Evolutionary conservation across 1,140 invertebrate genomes (phyloP).

Genomic region (Cydia fagiglandana): DNA sequence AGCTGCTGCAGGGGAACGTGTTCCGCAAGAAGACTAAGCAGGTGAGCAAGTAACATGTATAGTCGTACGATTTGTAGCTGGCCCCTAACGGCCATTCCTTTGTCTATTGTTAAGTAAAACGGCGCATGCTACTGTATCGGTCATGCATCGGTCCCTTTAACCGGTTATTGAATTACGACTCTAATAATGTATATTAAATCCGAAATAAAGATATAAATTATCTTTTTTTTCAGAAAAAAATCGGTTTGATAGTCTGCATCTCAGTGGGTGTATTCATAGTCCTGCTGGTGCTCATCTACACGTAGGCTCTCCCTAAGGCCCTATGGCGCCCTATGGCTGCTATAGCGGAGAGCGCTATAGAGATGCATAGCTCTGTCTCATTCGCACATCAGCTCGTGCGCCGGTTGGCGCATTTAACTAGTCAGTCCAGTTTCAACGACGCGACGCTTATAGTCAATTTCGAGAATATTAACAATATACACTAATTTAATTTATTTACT

Average conservation of each 20-base stretch:
- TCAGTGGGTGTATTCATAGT: constrained; percentile 58
- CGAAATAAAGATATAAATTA: constrained; percentile 8
- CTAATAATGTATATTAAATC: neutral
- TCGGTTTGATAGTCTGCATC: constrained; percentile 60
- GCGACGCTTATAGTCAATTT: neutral
- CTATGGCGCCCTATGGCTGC: neutral
- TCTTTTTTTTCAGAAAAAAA: constrained; percentile 64
- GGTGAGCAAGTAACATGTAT: constrained; percentile 42
- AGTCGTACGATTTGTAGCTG: too few relatives aligned
- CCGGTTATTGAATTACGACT: too few relatives aligned
- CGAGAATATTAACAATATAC: neutral
- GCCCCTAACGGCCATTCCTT: too few relatives aligned
- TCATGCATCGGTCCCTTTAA: too few relatives aligned
- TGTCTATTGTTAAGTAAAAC: too few relatives aligned
- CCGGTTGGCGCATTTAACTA: neutral
- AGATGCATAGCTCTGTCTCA: too few relatives aligned
- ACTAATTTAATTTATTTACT: constrained; percentile 4
- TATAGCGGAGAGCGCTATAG: too few relatives aligned
- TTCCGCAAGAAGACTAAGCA: constrained; percentile 58
- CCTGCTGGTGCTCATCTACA: constrained; percentile 54
- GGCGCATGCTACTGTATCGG: too few relatives aligned
- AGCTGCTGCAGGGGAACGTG: constrained; percentile 67
- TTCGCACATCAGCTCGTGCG: neutral
- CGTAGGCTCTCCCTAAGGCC: constrained; percentile 29
- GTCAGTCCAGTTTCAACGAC: neutral